Base-by-base conservation (phyloP, 2,888 invertebrate species). In the Odontomyia ornata region DNA sequence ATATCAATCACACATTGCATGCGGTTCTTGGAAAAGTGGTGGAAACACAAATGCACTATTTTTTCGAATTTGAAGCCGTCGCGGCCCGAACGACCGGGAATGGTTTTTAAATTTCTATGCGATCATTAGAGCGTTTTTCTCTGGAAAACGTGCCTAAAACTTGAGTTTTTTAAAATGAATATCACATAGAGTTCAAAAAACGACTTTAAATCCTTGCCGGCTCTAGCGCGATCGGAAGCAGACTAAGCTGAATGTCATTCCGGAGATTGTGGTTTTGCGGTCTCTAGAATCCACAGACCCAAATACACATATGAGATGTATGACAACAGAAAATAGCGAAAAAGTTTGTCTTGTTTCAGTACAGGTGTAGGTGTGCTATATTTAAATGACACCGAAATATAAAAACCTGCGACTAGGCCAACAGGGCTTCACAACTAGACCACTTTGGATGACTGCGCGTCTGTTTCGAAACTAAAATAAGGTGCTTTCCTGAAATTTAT, bases 181-280 rank as follows among this genome's bases (percentile, higher is more conserved):
- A 67, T 30, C 43, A 65, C 73, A 23, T 25, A 69, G 30, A 64
- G 27, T 13, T 27, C 43, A 11, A 57, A 72, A 28, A 57, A 36
- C 28, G n/a, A 28, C 36, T 73, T 57, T 13, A 57, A 69, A 75
- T 69, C 71, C 69, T 77, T 47, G 69, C 43, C 77, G 57, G 75
- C 64, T 71, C 71, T 75, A 28, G 43, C 65, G 65, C 78, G 76
- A 75, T 72, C 77, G 67, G 71, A 77, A 78, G 75, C 77, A 77
- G 75, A 78, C 78, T 78, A 71, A 46, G 30, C 52, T 36, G 60
- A 23, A 21, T 36, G 21, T 57, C 36, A 36, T 36, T 57, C 21
- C 21, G 36, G 15, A 60, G 25, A 30, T 13, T n/a, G 9, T 30
- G 30, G 3, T 69, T 36, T 65, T 65, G 36, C 46, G 69, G 47